Evolutionary conservation across 1,140 invertebrate species (phyloP).

Genomic region (Whitmania pigra): DNA sequence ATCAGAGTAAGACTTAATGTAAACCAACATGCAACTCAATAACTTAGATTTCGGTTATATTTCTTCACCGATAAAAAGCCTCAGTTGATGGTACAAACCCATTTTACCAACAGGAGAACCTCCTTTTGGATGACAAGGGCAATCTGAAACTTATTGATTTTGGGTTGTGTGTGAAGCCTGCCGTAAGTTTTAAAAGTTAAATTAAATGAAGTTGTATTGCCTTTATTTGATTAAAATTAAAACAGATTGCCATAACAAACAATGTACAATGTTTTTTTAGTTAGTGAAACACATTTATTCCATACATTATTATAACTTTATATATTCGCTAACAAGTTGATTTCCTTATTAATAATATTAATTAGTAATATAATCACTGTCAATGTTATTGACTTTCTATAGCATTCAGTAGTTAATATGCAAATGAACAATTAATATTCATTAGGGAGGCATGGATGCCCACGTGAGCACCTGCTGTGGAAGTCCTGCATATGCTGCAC

Average conservation of each 20-base stretch:
- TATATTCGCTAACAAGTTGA: background rate
- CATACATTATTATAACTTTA: no score
- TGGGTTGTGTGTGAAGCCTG: slow-evolving; percentile 70
- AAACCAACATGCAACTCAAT: no score
- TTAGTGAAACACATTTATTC: no score
- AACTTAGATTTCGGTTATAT: no score
- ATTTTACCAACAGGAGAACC: slow-evolving; percentile 55
- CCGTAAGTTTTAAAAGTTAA: slow-evolving; percentile 30
- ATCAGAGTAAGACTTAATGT: background rate
- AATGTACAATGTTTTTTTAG: no score
- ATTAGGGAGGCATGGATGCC: slow-evolving; percentile 11
- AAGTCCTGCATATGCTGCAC: slow-evolving; percentile 39
- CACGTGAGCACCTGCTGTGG: slow-evolving; percentile 16
- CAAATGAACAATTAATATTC: background rate
- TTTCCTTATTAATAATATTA: background rate
- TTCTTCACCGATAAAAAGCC: no score
- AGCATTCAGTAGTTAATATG: background rate
- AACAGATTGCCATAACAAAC: no score
- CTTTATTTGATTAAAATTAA: no score
- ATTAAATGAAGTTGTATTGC: background rate
- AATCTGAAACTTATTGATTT: slow-evolving; percentile 79
- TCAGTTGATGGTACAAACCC: background rate
- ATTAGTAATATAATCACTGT: background rate
- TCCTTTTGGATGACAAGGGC: slow-evolving; percentile 60
- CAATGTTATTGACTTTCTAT: background rate